Evolutionary conservation across 2,797 vertebrate genomes (phyloP), one percentile per base, ranked within the genome.

Genomic region (Rhinogobio ventralis): DNA sequence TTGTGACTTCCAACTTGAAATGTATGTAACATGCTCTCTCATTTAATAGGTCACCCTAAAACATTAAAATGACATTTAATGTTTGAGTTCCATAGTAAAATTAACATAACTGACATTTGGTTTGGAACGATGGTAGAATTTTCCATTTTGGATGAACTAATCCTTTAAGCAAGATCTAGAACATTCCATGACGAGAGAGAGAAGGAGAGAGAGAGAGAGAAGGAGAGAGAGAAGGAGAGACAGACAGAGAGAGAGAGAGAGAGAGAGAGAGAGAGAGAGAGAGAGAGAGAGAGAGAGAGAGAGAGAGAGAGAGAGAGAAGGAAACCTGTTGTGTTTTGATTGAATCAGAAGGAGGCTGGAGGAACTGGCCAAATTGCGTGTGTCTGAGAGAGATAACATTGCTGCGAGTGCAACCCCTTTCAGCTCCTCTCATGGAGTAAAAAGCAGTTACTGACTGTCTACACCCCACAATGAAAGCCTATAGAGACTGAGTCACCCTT

Each of bases 381-480:
- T 86, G 85, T 84, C 72, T 20, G 72, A 66, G 74, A 87, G 79
- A 86, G 87, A 89, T 89, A 88, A 88, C 77, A 64, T 81, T 85
- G 85, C 67, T 30, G 73, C 30, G 68, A 84, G 62, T 86, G 62
- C 60, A 83, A 73, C 25, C 28, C 73, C 79, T 86, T 87, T 87
- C 76, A 85, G 84, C 76, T 79, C 75, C 66, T 77, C 75, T 78
- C 39, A 55, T 72, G 9, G 72, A 85, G 80, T 81, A 75, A 86
- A 86, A 77, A 86, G 76, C 85, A 42, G 81, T 85, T 68, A 81
- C 49, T 74, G 75, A 72, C 68, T 83, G 80, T 80, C 82, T 84
- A 81, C 66, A 60, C 53, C 60, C 45, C 60, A 57, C 64, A 14
- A 81, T 77, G 72, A 89, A 86, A 85, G 55, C 64, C 55, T 66